phyloP scores from a whole-genome alignment of 2,797 vertebrate genomes.

The Phalanger gymnotis region DNA sequence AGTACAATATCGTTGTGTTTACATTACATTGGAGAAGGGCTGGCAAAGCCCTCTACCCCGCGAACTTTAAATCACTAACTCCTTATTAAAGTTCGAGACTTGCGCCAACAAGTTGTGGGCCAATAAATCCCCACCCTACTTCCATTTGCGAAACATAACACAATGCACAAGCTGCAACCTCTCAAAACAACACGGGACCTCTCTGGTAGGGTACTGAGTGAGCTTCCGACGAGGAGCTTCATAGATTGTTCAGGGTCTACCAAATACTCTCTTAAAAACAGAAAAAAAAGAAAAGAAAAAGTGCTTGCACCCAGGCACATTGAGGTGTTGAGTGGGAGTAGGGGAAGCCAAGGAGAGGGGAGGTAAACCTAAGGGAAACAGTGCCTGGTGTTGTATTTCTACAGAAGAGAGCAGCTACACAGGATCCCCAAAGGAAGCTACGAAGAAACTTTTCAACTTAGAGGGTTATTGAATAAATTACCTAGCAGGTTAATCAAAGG shows the following conservation, averaged over 20 bases:
- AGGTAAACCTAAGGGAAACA: not conserved
- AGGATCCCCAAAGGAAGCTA: not conserved
- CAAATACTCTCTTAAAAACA: not conserved
- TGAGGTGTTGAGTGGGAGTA: not conserved
- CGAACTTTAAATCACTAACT: constrained; percentile 11
- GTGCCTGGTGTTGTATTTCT: not conserved
- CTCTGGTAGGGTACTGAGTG: not conserved
- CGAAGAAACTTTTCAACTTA: not conserved
- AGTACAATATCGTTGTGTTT: constrained; percentile 51
- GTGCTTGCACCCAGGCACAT: not conserved
- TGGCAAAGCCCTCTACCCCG: constrained; percentile 37
- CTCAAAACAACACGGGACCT: not conserved
- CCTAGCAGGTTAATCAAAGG: not conserved
- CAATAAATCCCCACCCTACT: not conserved
- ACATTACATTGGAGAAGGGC: not conserved
- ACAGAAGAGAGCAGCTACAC: not conserved
- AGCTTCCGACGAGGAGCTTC: constrained; percentile 15
- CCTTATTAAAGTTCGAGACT: constrained; percentile 5
- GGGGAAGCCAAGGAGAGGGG: not conserved
- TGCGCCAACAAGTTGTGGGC: constrained; percentile 9
- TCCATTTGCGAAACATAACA: not conserved
- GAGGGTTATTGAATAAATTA: not conserved
- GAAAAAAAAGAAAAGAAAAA: not conserved
- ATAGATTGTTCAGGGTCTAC: not conserved
- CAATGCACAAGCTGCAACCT: constrained; percentile 6